phyloP scores from a whole-genome alignment of 53 echinoderm and acorn worm species.

The Paracentrotus lividus region DNA sequence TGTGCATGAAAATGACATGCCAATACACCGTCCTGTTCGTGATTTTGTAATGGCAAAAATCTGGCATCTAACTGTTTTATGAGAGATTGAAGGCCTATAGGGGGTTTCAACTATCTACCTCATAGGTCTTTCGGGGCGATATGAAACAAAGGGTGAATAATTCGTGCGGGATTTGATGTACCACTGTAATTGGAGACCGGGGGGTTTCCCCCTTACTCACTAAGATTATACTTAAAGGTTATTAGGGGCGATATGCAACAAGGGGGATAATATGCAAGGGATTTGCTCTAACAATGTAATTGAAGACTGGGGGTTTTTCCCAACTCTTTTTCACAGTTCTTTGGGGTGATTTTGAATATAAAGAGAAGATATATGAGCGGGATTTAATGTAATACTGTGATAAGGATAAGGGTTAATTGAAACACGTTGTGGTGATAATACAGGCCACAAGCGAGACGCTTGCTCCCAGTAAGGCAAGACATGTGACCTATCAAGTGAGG shows the following conservation, averaged over 20 bases:
- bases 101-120: too few relatives aligned
- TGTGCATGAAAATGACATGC: background rate
- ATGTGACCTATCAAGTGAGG: background rate
- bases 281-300: too few relatives aligned
- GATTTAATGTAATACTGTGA: background rate
- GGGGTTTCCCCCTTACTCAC: too few relatives aligned
- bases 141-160: too few relatives aligned
- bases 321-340: too few relatives aligned
- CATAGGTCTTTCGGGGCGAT: too few relatives aligned
- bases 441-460: conserved; percentile 37
- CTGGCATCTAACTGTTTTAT: conserved; percentile 14
- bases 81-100: background rate
- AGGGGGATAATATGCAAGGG: too few relatives aligned
- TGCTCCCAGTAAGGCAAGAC: background rate
- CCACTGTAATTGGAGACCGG: too few relatives aligned
- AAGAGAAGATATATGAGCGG: background rate
- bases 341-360: too few relatives aligned
- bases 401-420: conserved; percentile 43
- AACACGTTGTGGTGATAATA: conserved; percentile 29
- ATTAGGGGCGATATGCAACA: background rate
- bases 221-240: background rate
- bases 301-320: too few relatives aligned
- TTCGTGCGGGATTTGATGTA: too few relatives aligned
- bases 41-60: background rate
- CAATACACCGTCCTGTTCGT: background rate